These are phyloP conservation scores for Sprattus sprattus DNA, from an alignment of 2,113 vertebrate species.

Conservation along the genomic window DNA sequence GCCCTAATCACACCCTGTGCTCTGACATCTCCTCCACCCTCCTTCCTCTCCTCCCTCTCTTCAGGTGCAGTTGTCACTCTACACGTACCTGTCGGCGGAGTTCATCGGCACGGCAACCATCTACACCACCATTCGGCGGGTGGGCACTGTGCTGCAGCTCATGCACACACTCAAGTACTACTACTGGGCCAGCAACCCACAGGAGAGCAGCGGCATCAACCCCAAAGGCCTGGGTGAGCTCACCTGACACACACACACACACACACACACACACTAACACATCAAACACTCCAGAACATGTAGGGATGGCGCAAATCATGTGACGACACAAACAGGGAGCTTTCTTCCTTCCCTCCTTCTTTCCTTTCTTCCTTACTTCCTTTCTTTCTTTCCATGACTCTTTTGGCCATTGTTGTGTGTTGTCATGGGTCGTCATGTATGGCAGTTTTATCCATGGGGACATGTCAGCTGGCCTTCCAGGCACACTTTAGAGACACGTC, in stretches of 20 bases:
- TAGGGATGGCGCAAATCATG: too few species aligned
- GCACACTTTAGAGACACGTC: too few species aligned
- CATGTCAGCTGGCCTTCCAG: too few species aligned
- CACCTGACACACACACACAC: neutral
- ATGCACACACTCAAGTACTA: constrained; percentile 99
- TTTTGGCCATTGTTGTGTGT: too few species aligned
- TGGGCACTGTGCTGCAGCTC: constrained; percentile 95
- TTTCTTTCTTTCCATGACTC: too few species aligned
- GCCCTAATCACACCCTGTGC: neutral
- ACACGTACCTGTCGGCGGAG: constrained; percentile 96
- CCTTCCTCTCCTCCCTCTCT: neutral
- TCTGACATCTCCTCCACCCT: neutral
- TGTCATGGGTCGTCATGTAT: too few species aligned
- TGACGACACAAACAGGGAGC: too few species aligned
- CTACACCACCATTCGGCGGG: constrained; percentile 94
- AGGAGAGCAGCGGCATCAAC: constrained; percentile 88
- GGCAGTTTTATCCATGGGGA: too few species aligned
- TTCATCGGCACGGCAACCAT: constrained; percentile 99
- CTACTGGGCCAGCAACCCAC: constrained; percentile 96
- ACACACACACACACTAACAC: constrained; percentile 19
- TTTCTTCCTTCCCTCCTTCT: too few species aligned
- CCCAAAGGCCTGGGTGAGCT: constrained; percentile 90
- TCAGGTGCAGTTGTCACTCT: constrained; percentile 94
- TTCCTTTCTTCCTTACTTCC: too few species aligned
- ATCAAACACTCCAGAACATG: too few species aligned